A percentile compares a stretch with the other conserved stretches of the same genome.
phyloP scores from a whole-genome alignment of 1,140 invertebrate genomes.

The Calliphora vicina region DNA sequence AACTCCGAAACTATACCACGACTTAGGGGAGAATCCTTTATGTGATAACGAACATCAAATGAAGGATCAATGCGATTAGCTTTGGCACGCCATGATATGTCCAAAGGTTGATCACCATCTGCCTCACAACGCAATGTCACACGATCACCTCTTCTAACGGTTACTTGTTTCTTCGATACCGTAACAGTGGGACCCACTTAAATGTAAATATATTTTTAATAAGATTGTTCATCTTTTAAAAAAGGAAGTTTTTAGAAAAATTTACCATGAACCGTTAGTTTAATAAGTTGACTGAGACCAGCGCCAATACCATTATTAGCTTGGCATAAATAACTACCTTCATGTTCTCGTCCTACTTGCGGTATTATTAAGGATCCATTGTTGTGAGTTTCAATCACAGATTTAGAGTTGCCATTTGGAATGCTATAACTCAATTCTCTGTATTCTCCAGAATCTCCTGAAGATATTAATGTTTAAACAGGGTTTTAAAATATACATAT shows the following conservation, averaged over 20 bases:
- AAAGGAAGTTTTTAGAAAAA: too few relatives aligned
- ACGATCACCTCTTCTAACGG: constrained; percentile 72
- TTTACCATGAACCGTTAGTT: constrained; percentile 77
- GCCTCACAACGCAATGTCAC: constrained; percentile 79
- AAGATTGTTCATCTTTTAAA: too few relatives aligned
- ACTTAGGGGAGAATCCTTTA: constrained; percentile 65
- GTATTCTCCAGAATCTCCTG: constrained; percentile 68
- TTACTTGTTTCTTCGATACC: constrained; percentile 65
- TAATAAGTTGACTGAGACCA: constrained; percentile 76
- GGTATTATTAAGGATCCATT: constrained; percentile 68
- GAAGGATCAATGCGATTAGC: constrained; percentile 65
- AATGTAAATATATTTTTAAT: too few relatives aligned
- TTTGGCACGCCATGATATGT: constrained; percentile 74
- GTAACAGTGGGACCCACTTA: constrained; percentile 57
- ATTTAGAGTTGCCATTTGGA: constrained; percentile 44
- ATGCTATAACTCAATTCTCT: constrained; percentile 66
- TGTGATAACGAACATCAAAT: constrained; percentile 65
- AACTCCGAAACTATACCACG: constrained; percentile 70
- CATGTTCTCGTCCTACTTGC: constrained; percentile 70
- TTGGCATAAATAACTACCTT: constrained; percentile 82
- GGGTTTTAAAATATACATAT: too few relatives aligned
- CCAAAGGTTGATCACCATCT: constrained; percentile 84
- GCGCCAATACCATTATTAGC: constrained; percentile 79
- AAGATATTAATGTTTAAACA: neutral
- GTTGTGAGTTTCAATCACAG: constrained; percentile 54